A percentile compares a stretch with the other conserved stretches of the same genome.
These are phyloP conservation scores for Cheilosia urbana DNA, from an alignment of 2,888 invertebrate species.

Conservation along the genomic window DNA sequence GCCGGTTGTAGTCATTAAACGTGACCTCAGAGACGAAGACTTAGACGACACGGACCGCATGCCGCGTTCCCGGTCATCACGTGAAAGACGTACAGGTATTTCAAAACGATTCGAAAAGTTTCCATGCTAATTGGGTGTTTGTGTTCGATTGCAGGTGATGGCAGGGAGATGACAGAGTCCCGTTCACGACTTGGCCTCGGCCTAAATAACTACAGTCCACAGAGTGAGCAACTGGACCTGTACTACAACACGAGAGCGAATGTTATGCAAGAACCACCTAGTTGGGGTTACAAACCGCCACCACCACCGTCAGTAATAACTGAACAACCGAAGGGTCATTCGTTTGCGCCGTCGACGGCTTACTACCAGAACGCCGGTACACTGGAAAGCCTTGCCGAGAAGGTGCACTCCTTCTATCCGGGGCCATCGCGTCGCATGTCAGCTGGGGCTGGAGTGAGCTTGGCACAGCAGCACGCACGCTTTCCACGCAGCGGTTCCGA, in stretches of 20 bases:
- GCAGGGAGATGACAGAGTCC: slow-evolving; percentile 91
- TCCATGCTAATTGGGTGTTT: slow-evolving; percentile 79
- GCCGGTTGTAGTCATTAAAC: slow-evolving; percentile 95
- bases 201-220: slow-evolving; percentile 87
- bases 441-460: slow-evolving; percentile 85
- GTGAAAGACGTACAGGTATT: slow-evolving; percentile 84
- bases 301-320: slow-evolving; percentile 94
- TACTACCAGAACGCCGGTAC: slow-evolving; percentile 93
- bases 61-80: slow-evolving; percentile 83
- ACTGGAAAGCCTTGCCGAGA: slow-evolving; percentile 95
- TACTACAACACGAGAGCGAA: slow-evolving; percentile 91
- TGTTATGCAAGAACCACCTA: slow-evolving; percentile 84
- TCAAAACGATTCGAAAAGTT: slow-evolving; percentile 80
- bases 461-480: slow-evolving; percentile 82
- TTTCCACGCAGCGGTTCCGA: slow-evolving; percentile 96
- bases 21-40: slow-evolving; percentile 93
- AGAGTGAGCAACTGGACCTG: slow-evolving; percentile 89
- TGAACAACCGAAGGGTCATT: slow-evolving; percentile 94
- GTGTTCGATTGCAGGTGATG: slow-evolving; percentile 87
- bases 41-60: slow-evolving; percentile 86
- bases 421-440: slow-evolving; percentile 87
- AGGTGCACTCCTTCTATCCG: slow-evolving; percentile 95
- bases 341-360: slow-evolving; percentile 89
- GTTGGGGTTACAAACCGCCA: slow-evolving; percentile 84
- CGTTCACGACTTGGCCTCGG: slow-evolving; percentile 90